phyloP scores from a whole-genome alignment of 2,113 vertebrate species.

The Phasianus colchicus region DNA sequence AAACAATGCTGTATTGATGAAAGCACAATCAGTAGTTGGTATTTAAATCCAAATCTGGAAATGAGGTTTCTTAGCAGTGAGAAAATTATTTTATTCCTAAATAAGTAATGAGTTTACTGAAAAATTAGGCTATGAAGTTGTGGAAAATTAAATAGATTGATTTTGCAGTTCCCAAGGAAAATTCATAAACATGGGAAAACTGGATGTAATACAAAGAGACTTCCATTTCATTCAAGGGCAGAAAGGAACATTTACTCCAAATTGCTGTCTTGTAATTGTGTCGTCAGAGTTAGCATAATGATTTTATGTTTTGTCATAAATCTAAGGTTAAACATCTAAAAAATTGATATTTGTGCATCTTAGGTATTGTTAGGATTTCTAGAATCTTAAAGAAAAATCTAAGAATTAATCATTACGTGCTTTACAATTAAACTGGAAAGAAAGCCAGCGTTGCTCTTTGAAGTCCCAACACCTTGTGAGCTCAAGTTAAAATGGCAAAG shows the following conservation, averaged over 20 bases:
- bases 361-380: not conserved
- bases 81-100: not conserved
- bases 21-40: not conserved
- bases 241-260: not conserved
- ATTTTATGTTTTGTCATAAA: not conserved
- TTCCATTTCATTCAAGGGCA: not conserved
- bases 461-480: not conserved
- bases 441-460: not conserved
- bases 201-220: not conserved
- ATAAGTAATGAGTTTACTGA: not conserved
- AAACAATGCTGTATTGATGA: not conserved
- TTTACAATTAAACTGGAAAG: not conserved
- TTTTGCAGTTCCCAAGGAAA: not conserved
- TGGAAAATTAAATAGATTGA: not conserved
- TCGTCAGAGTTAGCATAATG: not conserved
- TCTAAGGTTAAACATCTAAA: not conserved
- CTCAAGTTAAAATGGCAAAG: not conserved
- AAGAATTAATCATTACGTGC: not conserved
- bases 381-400: not conserved
- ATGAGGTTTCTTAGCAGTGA: not conserved
- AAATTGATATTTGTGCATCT: not conserved
- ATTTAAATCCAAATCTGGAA: not conserved
- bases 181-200: not conserved
- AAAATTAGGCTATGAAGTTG: not conserved
- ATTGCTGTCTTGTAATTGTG: not conserved